These are phyloP conservation scores for Phymastichus coffea DNA, from an alignment of 1,140 invertebrate genomes.

Conservation along the genomic window DNA sequence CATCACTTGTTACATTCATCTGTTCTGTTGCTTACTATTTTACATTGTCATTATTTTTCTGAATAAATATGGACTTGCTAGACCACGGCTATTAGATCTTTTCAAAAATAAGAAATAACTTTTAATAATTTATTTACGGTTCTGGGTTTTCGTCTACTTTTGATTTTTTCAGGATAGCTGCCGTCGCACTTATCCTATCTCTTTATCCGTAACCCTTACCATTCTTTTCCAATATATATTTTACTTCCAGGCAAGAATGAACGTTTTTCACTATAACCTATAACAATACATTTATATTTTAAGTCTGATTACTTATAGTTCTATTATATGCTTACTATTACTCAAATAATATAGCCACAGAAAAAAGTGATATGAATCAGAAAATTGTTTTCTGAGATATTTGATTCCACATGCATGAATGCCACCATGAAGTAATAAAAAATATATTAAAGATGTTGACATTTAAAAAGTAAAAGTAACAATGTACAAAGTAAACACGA, in stretches of 20 bases:
- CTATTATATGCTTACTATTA: neutral
- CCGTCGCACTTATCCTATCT: slow-evolving; percentile 49
- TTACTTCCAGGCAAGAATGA: slow-evolving; percentile 22
- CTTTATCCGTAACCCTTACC: slow-evolving; percentile 10
- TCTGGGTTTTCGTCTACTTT: slow-evolving; percentile 29
- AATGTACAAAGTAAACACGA: no score
- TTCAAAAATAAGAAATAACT: neutral
- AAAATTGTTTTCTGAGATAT: no score
- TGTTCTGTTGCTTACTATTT: no score
- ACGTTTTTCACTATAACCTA: slow-evolving; percentile 7
- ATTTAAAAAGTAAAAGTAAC: no score
- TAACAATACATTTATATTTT: slow-evolving; percentile 18
- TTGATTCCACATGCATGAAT: no score
- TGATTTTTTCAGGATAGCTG: slow-evolving; percentile 56
- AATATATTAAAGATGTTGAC: no score
- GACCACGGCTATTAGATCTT: slow-evolving; percentile 10
- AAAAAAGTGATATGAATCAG: neutral
- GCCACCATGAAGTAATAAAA: no score
- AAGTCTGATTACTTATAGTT: slow-evolving; percentile 1
- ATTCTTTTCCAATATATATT: slow-evolving; percentile 19
- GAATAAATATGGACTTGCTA: no score
- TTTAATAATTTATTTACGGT: slow-evolving; percentile 11
- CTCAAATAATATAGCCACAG: neutral
- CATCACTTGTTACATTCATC: no score
- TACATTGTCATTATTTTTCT: neutral